Percentiles rank a stretch among this genome's conserved stretches.
These are phyloP conservation scores for Macrotis lagotis DNA, from an alignment of 2,113 vertebrate species.

Conservation along the genomic window DNA sequence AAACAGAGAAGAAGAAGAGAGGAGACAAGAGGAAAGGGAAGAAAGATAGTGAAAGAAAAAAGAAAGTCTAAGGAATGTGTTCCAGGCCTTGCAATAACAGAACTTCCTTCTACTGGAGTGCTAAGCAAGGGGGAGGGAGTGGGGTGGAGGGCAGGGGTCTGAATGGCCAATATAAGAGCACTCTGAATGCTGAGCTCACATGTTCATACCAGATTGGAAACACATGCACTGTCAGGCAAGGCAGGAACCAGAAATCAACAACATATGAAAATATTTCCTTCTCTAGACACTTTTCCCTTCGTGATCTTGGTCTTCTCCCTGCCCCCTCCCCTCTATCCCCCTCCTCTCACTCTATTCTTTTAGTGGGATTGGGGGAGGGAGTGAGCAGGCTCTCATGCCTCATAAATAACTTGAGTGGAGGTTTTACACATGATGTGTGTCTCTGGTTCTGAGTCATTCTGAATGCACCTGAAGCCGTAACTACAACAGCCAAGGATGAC, in stretches of 20 bases:
- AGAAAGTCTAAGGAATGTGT: background rate
- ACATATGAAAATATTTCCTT: constrained; percentile 9
- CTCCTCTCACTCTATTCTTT: background rate
- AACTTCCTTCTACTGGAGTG: background rate
- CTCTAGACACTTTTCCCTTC: constrained; percentile 43
- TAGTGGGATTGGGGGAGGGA: constrained; percentile 9
- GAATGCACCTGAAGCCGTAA: constrained; percentile 53
- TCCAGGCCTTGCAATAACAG: background rate
- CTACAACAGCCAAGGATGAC: background rate
- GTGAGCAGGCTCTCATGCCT: constrained; percentile 25
- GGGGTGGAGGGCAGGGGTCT: background rate
- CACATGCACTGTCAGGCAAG: constrained; percentile 34
- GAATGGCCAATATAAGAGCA: background rate
- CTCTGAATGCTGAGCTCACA: background rate
- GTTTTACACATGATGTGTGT: background rate
- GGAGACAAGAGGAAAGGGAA: background rate
- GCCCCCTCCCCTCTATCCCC: background rate
- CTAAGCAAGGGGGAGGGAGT: background rate
- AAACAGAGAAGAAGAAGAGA: background rate
- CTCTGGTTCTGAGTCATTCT: constrained; percentile 51
- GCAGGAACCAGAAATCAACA: constrained; percentile 60
- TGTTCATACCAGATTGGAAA: constrained; percentile 61
- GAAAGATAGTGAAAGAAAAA: background rate
- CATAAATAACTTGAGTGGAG: constrained; percentile 32
- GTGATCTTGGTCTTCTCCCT: background rate